Evolutionary conservation across 1,140 invertebrate species (phyloP).

Genomic region (Galendromus occidentalis): DNA sequence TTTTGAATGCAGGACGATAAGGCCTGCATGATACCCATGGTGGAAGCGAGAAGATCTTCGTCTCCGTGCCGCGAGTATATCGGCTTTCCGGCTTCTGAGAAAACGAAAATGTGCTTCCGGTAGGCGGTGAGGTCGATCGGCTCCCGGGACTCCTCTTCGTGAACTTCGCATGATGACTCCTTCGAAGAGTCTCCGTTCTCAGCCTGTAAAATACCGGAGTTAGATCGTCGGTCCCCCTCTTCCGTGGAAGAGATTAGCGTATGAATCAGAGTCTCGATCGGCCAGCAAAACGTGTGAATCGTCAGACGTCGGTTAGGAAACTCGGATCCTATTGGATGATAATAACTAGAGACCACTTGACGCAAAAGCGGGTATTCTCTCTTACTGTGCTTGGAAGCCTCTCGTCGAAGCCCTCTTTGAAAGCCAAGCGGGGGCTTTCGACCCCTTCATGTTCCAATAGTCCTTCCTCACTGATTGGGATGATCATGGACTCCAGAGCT

Average conservation of each 20-base stretch:
- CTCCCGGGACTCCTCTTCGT: not conserved
- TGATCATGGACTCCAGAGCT: conserved; percentile 40
- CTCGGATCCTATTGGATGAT: too few species aligned
- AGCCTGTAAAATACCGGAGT: not conserved
- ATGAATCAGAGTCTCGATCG: too few species aligned
- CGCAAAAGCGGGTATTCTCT: not conserved
- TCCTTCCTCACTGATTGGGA: conserved; percentile 45
- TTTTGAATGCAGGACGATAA: conserved; percentile 75
- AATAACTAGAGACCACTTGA: too few species aligned
- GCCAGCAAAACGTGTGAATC: too few species aligned
- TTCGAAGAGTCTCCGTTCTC: not conserved
- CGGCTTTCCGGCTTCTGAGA: conserved; percentile 85
- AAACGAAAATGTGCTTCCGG: conserved; percentile 76
- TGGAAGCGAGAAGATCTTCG: conserved; percentile 77
- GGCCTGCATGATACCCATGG: conserved; percentile 88
- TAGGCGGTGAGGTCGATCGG: conserved; percentile 28
- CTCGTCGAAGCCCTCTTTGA: conserved; percentile 15
- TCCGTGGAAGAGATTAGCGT: too few species aligned
- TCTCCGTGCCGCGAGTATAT: conserved; percentile 83
- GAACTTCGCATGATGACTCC: not conserved
- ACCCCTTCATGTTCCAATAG: conserved; percentile 36
- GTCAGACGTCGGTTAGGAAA: too few species aligned
- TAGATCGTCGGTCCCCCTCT: not conserved
- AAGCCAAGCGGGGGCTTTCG: conserved; percentile 11
- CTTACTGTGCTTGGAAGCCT: conserved; percentile 14